Evolutionary conservation across 2,888 invertebrate genomes (phyloP).

Genomic region (Epistrophe grossulariae): DNA sequence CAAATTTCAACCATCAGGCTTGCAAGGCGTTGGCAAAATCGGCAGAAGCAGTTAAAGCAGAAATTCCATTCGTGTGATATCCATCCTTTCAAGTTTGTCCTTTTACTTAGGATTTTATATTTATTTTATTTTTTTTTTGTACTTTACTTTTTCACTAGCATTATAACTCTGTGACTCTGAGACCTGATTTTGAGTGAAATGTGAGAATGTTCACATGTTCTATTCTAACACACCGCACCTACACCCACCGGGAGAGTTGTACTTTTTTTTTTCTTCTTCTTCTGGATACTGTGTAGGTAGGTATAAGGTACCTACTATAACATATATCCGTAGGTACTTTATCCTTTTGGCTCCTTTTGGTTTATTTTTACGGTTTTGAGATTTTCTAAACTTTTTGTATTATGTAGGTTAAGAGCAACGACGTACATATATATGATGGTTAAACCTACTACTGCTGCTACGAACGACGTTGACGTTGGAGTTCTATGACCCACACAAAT

Average conservation of each 20-base stretch:
- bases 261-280: background rate
- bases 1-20: background rate
- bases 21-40: background rate
- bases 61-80: conserved; percentile 72
- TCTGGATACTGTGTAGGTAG: background rate
- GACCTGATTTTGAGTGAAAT: conserved; percentile 64
- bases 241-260: background rate
- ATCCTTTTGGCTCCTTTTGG: conserved; percentile 37
- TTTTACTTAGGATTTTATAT: conserved; percentile 6
- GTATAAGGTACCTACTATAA: background rate
- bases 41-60: conserved; percentile 40
- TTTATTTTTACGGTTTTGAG: conserved; percentile 54
- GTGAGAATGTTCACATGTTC: conserved; percentile 74
- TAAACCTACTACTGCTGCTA: background rate
- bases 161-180: conserved; percentile 4
- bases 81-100: conserved; percentile 70
- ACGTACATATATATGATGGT: background rate
- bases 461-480: background rate
- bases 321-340: conserved; percentile 7
- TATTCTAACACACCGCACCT: conserved; percentile 1
- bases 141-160: background rate
- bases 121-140: conserved; percentile 3
- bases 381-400: conserved; percentile 61
- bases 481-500: conserved; percentile 40
- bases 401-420: conserved; percentile 68